Conservation (phyloP, 2,113 vertebrate genomes). For the Nothocercus nigrocapillus region DNA sequence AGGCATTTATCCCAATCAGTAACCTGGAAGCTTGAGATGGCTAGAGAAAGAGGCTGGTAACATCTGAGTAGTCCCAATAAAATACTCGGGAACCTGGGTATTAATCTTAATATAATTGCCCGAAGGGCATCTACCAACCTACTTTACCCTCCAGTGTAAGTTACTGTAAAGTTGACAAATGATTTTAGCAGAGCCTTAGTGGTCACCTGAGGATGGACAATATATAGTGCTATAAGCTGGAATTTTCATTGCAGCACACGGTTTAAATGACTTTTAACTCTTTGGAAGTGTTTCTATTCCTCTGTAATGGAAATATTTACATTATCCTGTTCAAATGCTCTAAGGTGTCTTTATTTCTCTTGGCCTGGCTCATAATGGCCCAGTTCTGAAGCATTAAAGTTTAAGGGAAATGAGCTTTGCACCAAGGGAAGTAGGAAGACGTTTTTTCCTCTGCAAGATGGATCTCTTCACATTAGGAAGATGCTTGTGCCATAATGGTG, state of each 20-base stretch:
- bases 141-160: background rate
- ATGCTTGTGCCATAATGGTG: fast-evolving
- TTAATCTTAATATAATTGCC: conserved; percentile 34
- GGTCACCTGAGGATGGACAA: background rate
- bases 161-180: background rate
- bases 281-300: background rate
- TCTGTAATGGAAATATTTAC: conserved; percentile 10
- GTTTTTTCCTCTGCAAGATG: background rate
- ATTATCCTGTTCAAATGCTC: background rate
- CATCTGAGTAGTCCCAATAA: background rate
- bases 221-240: background rate
- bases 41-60: background rate
- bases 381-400: background rate
- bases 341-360: conserved; percentile 22
- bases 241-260: background rate
- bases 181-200: background rate
- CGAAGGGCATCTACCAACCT: conserved; percentile 2
- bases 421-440: background rate
- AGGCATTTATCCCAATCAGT: background rate
- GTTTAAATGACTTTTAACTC: background rate
- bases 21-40: background rate
- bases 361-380: background rate
- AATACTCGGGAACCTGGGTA: background rate
- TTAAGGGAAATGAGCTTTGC: conserved; percentile 5
- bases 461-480: background rate